Evolutionary conservation across 2,888 invertebrate species (phyloP), one percentile per base, ranked within the genome.

Genomic region (Limnephilus auricula): DNA sequence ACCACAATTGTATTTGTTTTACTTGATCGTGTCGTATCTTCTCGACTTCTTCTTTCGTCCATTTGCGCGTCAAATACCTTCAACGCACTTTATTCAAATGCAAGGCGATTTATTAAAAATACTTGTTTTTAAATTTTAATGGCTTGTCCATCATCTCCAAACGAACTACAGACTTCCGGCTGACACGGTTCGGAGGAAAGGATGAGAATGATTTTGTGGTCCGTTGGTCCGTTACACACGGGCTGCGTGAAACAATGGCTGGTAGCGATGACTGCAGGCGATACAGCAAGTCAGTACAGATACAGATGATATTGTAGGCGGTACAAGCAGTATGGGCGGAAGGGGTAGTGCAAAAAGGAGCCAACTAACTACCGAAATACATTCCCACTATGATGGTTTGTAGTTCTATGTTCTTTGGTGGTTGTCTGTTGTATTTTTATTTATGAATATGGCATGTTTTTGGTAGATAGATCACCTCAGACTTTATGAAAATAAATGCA

Each of bases 201-300:
- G 89, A 91, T 91, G 91, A 91, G 90, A 91, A 90, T 89, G 90
- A 92, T 91, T 92, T 91, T 90, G 92, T 91, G 92, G 92, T 92
- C 92, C 89, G 91, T 34, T 92, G 92, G 90, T 89, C 90, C 84
- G 92, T 92, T 90, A 87, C 92, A 90, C 92, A 79, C 82, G 90
- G 89, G 30, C 88, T 89, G 87, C 40, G 87, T 86, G 83, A 92
- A 90, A 92, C 92, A 92, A 92, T 92, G 92, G 90, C 34, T 80
- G 80, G 30, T 80, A 32, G 80, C 80, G 80, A 30, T 80, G 80
- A 32, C 80, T 80, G 83, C 83, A 12, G 83, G 83, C 83, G 83
- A 34, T 25, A 65, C 50, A 65, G 18, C 50, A 25, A 6, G 6
- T 25, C 2, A 25, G 50, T 25, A 65, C 50, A 25, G 13, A 15